Conservation (phyloP, 1,140 invertebrate genomes). For the Bradynema listronoti region DNA sequence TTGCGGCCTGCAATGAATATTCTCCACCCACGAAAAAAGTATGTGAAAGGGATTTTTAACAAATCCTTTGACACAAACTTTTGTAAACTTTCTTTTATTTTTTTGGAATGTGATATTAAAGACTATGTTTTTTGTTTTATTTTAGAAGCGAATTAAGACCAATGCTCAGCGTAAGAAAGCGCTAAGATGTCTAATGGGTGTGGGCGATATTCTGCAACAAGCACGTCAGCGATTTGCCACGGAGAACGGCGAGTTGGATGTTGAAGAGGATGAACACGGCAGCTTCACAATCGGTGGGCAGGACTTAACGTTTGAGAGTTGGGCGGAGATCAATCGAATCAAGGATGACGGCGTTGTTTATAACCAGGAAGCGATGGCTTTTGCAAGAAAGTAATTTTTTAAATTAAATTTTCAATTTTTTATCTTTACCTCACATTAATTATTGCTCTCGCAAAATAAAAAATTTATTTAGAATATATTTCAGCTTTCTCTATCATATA, state of each 20-base stretch:
- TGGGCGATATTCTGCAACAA: conserved; percentile 14
- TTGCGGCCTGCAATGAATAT: neutral
- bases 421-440: no score
- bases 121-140: neutral
- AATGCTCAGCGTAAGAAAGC: neutral
- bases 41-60: no score
- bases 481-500: no score
- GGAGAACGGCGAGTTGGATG: conserved; percentile 13
- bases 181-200: conserved; percentile 5
- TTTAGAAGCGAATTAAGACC: neutral
- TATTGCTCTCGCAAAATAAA: no score
- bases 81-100: no score
- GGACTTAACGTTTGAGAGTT: conserved; percentile 6
- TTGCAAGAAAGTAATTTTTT: no score
- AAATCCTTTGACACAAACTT: no score
- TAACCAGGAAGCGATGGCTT: no score
- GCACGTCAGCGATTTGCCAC: conserved; percentile 15
- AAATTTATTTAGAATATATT: no score
- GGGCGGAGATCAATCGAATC: conserved; percentile 8
- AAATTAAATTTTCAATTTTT: no score
- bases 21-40: conserved; percentile 2
- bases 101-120: no score
- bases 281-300: conserved; percentile 2
- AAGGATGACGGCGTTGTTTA: conserved; percentile 6
- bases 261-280: conserved; percentile 10